Conservation (phyloP, 2,888 invertebrate species). For the Nomada flava region DNA sequence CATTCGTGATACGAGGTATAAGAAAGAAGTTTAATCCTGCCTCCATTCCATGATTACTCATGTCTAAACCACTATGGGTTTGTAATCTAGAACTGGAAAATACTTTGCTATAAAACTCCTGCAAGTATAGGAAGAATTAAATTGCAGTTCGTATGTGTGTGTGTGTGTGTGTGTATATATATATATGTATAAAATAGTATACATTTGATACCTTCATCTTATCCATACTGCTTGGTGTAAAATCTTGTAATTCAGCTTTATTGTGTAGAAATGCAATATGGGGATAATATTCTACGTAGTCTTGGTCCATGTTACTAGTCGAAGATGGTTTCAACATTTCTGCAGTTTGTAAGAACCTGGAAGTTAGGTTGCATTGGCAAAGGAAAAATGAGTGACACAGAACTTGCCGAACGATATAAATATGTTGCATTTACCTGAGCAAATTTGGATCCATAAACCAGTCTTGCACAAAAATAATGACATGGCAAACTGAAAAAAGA, state of each 20-base stretch:
- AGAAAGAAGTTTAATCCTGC: constrained; percentile 89
- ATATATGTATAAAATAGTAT: neutral
- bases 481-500: constrained; percentile 95
- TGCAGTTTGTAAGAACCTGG: constrained; percentile 91
- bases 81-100: constrained; percentile 89
- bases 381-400: neutral
- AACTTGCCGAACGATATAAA: neutral
- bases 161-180: neutral
- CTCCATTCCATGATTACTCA: constrained; percentile 86
- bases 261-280: constrained; percentile 94
- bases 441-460: constrained; percentile 95
- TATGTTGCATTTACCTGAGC: constrained; percentile 86
- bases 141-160: too few species aligned
- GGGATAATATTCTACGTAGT: constrained; percentile 91
- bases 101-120: constrained; percentile 85
- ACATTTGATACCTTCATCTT: constrained; percentile 86
- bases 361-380: constrained; percentile 50
- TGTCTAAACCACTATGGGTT: constrained; percentile 88
- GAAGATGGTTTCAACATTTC: constrained; percentile 95
- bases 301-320: constrained; percentile 87
- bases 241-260: constrained; percentile 91
- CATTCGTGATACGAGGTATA: constrained; percentile 87
- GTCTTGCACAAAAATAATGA: constrained; percentile 94
- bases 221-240: constrained; percentile 86
- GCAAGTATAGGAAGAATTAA: constrained; percentile 64